Base-by-base conservation (phyloP, 2,113 vertebrate genomes). In the Caretta caretta region DNA sequence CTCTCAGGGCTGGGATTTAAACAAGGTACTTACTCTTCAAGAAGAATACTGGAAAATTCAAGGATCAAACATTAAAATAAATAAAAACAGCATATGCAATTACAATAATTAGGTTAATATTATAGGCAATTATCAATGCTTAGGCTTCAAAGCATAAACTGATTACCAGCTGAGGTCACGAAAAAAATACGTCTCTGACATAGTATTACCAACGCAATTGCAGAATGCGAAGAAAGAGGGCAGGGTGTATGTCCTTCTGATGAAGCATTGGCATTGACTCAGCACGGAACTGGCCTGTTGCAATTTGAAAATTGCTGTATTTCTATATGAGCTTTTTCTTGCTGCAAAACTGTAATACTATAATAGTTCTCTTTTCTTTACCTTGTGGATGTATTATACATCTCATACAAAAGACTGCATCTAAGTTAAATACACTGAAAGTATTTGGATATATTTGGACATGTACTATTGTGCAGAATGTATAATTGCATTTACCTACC, bases 401-500 rank as follows among this genome's bases (percentile, higher is more conserved):
- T 92, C 42, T 84, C 51, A 83, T 8, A 56, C 76, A 54, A 91
- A 53, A 94, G 83, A 25, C 83, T 72, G 29, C 69, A 91, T n/a
- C 46, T 75, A 89, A 81, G 80, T 81, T 49, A 87, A 78, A 90
- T 83, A 27, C n/a, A 59, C 27, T 75, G 6, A 69, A 92, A 81
- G 0, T 94, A 54, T 87, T 93, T 92, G 14, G 4, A 3, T 96
- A 24, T 62, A 54, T n/a, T 92, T 80, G 89, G 87, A 88, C 20
- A 17, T 10, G 54, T 17, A 53, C 87, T 90, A 87, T 87, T 87
- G 85, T 88, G 57, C 72, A 75, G 79, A 38, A 9, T 1, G 80
- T 83, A 54, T 87, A 96, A 92, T 24, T 85, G 48, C 86, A 62
- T 94, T 95, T 94, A 56, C 69, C 83, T 84, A n/a, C 35, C 1